Percentiles rank a stretch among this genome's conserved stretches.
Conservation (phyloP, 2,113 vertebrate species). For the Patagioenas fasciata region DNA sequence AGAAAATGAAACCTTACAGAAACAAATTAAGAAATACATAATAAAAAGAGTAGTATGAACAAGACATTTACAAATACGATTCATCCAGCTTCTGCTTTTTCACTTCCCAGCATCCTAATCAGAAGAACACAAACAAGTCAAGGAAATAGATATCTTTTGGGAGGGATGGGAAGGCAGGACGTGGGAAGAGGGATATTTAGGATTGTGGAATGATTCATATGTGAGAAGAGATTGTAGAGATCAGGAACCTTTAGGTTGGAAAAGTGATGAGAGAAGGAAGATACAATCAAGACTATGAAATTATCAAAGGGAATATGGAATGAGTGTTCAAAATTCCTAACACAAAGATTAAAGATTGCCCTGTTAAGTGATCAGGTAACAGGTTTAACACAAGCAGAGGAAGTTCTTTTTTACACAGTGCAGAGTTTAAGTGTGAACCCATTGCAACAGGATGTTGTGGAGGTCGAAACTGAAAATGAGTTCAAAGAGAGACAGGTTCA, state of each 20-base stretch:
- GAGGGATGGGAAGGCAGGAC: background rate
- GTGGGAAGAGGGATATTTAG: background rate
- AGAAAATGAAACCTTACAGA: background rate
- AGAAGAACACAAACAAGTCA: background rate
- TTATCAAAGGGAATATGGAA: constrained; percentile 27
- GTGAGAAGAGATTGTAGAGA: background rate
- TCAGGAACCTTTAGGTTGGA: background rate
- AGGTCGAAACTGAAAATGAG: constrained; percentile 59
- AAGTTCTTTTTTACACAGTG: constrained; percentile 66
- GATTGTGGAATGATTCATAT: background rate
- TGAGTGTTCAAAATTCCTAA: constrained; percentile 4
- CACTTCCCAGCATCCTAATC: background rate
- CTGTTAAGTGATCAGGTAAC: constrained; percentile 11
- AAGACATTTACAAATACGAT: background rate
- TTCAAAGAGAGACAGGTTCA: constrained; percentile 65
- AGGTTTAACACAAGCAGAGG: constrained; percentile 62
- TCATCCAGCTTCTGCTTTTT: background rate
- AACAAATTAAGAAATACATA: background rate
- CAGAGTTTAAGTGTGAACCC: constrained; percentile 55
- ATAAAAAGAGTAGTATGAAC: background rate
- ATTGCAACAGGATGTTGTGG: constrained; percentile 65
- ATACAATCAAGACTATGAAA: background rate
- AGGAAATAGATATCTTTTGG: background rate
- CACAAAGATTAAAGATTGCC: background rate
- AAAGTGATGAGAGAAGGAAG: background rate